Base-by-base conservation (phyloP, 2,113 vertebrate genomes). In the Calyptommatus sinebrachiatus region DNA sequence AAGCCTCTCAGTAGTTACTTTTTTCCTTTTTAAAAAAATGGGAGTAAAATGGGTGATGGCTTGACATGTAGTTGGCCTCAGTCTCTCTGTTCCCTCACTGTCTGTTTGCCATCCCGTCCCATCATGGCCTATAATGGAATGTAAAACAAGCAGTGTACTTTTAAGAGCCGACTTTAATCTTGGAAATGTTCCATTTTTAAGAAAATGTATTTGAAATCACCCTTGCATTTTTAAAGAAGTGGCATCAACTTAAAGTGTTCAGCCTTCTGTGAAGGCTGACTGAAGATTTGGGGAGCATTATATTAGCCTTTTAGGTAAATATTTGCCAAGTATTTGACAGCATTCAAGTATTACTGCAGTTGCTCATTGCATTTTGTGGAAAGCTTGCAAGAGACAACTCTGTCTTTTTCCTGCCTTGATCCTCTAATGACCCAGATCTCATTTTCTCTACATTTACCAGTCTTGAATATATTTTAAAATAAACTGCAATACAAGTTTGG, bases 181-280 rank as follows among this genome's bases (percentile, higher is more conserved):
- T 24, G 0, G 26, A 73, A 86, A 41, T 29, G 20, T 75, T 28
- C 69, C 18, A 5, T 20, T 41, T 74, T 11, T 1, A n/a, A 85
- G 6, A 12, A 81, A 78, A 62, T 28, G 65, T 5, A 18, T 73
- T 57, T 65, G 65, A 85, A 89, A 75, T 57, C 67, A 45, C 73
- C 65, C 66, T 83, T 83, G 31, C 12, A 71, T n/a, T n/a, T 71
- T 87, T 45, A 78, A 79, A 80, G 24, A 67, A 29, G 78, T 20
- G 75, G 60, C 67, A 74, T 53, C 62, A 82, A 85, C 46, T 1
- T 16, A 31, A 86, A 11, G 1, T 66, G 28, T 46, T 73, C 45
- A 61, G 70, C 21, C 45, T 79, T 24, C 50, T 48, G 67, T n/a
- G 71, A 79, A 78, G 53, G 29, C n/a, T 60, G 26, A 78, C 81